Evolutionary conservation across 2,888 invertebrate species (phyloP).

Genomic region (Patella caerulea): DNA sequence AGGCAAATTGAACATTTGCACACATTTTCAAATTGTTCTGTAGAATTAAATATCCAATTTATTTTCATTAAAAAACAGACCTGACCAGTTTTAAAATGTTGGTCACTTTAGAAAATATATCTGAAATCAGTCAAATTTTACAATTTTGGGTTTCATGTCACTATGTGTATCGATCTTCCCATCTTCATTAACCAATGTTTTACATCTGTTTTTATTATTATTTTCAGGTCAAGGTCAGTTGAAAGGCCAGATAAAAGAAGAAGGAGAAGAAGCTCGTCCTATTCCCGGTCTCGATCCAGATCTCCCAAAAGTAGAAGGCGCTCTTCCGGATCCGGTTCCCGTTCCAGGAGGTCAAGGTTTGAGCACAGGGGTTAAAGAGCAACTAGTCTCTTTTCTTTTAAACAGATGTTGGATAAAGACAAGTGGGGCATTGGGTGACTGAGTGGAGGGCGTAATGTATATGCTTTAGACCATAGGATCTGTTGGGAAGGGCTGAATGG

Average conservation of each 20-base stretch:
- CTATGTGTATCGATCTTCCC: not conserved
- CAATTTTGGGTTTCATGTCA: no score
- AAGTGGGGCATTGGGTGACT: no score
- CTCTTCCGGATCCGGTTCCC: not conserved
- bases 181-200: not conserved
- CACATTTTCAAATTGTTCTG: no score
- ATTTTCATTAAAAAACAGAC: no score
- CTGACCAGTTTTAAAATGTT: no score
- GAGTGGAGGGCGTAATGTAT: no score
- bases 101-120: no score
- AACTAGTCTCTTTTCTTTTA: not conserved
- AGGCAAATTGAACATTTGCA: no score
- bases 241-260: not conserved
- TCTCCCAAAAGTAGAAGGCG: conserved; percentile 33
- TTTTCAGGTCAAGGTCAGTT: conserved; percentile 18
- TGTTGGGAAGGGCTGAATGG: no score
- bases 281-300: conserved; percentile 38
- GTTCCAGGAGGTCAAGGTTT: conserved; percentile 50
- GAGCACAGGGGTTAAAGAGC: conserved; percentile 19
- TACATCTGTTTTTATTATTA: not conserved
- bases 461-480: no score
- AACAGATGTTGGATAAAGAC: not conserved
- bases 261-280: conserved; percentile 19
- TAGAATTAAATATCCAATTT: no score
- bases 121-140: no score